phyloP scores from a whole-genome alignment of 2,113 vertebrate genomes.

The Baryphthengus martii region DNA sequence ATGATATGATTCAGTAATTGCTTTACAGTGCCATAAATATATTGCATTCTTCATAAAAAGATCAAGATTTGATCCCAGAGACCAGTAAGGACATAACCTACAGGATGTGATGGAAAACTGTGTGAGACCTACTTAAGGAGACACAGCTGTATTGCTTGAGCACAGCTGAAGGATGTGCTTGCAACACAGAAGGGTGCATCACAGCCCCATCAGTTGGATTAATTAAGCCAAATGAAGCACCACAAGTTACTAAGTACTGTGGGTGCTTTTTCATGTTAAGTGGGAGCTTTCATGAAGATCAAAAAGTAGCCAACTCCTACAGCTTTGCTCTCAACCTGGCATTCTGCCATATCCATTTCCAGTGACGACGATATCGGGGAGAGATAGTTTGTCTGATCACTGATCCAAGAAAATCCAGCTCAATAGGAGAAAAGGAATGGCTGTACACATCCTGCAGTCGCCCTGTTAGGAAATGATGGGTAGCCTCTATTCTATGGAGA shows the following conservation, averaged over 20 bases:
- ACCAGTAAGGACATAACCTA: background rate
- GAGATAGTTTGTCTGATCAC: background rate
- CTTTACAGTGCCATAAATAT: background rate
- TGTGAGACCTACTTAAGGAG: background rate
- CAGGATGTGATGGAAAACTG: background rate
- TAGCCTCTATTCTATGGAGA: background rate
- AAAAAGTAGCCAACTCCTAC: background rate
- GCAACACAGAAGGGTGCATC: background rate
- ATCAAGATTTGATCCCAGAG: background rate
- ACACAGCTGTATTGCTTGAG: background rate
- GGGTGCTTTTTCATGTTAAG: background rate
- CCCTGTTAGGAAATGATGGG: background rate
- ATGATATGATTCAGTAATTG: background rate
- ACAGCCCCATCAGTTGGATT: background rate
- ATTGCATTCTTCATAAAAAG: background rate
- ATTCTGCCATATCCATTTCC: background rate
- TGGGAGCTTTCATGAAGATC: background rate
- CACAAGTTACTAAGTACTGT: background rate
- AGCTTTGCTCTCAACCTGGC: background rate
- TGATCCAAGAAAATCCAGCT: background rate
- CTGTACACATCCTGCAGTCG: background rate
- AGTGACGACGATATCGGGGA: rapidly evolving
- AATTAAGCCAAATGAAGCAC: background rate
- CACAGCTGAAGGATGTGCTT: background rate
- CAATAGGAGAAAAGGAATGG: background rate